Base-by-base conservation (phyloP, 2,888 invertebrate species). In the Acanthosepion pharaonis region DNA sequence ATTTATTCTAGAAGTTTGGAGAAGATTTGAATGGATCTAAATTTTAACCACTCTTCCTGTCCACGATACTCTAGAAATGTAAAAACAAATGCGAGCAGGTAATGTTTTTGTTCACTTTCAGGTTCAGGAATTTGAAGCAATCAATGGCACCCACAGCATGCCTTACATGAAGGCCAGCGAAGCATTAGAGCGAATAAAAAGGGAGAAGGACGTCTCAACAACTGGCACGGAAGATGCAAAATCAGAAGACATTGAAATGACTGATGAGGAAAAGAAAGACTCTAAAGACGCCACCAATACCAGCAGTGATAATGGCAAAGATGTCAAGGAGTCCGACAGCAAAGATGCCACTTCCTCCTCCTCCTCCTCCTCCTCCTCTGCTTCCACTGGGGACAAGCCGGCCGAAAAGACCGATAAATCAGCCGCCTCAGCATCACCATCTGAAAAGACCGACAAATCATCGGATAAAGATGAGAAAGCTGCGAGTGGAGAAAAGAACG, bases 51-150 rank as follows among this genome's bases (percentile, higher is more conserved):
- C 33, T 33, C 42, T 42, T 42, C 42, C 42, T 42, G 42, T 42
- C 42, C 42, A 42, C 42, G 42, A 42, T 42, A 42, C 55, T 20
- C 20, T 18, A 55, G 20, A 1, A 5, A 20, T 20, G 1, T 55
- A 4, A 59, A 59, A 59, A 59, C 20, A 6, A 59, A 23, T 59
- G 20, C 25, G 5, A 59, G 23, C 23, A 23, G 59, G 5, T 23
- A 59, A 20, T 59, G 6, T 59, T 23, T 42, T 94, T 59, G 23
- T 64, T 93, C n/a, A 59, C 42, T 94, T 78, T 4, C 95, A 98
- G 98, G 99, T 99, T 64, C 99, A 99, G 97, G 99, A 99, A 97
- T 99, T 99, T 97, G 99, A 99, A 97, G 98, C 99, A 97, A 99
- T 99, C 95, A 99, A 99, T 97, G 99, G 99, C 1, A 98, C 99